Conservation (phyloP, 2,113 vertebrate species). For the Meriones unguiculatus region DNA sequence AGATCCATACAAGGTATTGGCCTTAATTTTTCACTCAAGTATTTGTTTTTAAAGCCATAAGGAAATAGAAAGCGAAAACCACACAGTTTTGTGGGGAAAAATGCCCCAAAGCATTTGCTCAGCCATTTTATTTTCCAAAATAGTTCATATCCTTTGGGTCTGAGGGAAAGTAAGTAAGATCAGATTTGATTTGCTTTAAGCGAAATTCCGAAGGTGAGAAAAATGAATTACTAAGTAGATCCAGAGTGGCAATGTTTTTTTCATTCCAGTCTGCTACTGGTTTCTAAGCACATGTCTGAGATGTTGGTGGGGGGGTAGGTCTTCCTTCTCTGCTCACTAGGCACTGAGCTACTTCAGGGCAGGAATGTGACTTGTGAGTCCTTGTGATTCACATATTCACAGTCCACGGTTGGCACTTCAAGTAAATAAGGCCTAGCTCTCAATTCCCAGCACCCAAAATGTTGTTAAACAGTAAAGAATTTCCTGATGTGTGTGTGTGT, state of each 20-base stretch:
- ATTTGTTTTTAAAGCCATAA: constrained; percentile 48
- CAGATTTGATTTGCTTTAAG: constrained; percentile 4
- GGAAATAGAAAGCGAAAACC: constrained; percentile 36
- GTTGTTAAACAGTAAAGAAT: not conserved
- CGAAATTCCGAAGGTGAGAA: constrained; percentile 52
- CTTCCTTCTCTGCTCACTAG: not conserved
- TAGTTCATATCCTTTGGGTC: constrained; percentile 51
- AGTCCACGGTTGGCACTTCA: not conserved
- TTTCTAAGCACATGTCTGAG: not conserved
- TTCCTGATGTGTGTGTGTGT: not conserved
- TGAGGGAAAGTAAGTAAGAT: constrained; percentile 31
- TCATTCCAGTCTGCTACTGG: not conserved
- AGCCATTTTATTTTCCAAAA: not conserved
- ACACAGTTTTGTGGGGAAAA: constrained; percentile 3
- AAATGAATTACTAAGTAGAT: not conserved
- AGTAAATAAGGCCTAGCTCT: not conserved
- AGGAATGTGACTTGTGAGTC: not conserved
- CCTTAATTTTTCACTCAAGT: constrained; percentile 2
- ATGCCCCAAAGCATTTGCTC: not conserved
- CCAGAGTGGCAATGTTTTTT: not conserved
- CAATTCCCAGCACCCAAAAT: not conserved
- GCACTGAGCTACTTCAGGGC: not conserved
- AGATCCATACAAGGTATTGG: not conserved
- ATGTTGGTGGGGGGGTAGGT: not conserved
- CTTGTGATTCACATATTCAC: not conserved